Evolutionary conservation across 1,140 invertebrate species (phyloP), one percentile per base, ranked within the genome.

Genomic region (Brachionus plicatilis): DNA sequence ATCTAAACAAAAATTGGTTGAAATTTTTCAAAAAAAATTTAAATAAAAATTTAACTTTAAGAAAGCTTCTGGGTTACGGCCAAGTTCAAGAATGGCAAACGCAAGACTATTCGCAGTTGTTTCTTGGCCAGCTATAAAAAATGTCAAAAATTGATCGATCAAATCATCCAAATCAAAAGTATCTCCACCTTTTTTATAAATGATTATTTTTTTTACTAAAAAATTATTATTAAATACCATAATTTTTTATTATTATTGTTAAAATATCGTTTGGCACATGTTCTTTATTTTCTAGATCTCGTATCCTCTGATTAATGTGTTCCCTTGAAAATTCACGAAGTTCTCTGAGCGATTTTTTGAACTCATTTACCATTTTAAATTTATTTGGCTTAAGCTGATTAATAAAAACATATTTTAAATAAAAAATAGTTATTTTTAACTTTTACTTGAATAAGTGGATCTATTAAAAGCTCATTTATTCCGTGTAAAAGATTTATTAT

Each of bases 81-180:
- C 79, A 45, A 82, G 53, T 47, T 82, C 79, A 14, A 82, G 41
- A 20, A 82, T 45, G 7, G 37, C 37, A 68, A 82, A 82, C 3
- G 50, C 79, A 17, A 82, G 20, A 11, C 37, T 82, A 29, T 68
- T 82, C 1, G 79, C 50, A 33, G 53, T 65, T 41, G 79, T 82
- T 47, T 82, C 79, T 82, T 82, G 79, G 5, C 79, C 79, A 45
- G 79, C 79, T 37, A 82, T 82, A 68, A 82, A 82, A 65, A 82
- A 82, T 27, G 79, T 82, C 14, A 82, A 65, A 82, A 82, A 82
- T 45, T 82, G 20, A 68, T 82, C 79, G 12, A 82, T 65, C n/a
- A 82, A 65, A 66, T 82, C 53, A 6, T 82, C 79, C 27, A 82
- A 65, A 12, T 82, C 43, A 14, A 82, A 27, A 5, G 5, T 41